A percentile compares a stretch with the other conserved stretches of the same genome.
phyloP scores from a whole-genome alignment of 2,797 vertebrate species.

The Diplodus sargus region DNA sequence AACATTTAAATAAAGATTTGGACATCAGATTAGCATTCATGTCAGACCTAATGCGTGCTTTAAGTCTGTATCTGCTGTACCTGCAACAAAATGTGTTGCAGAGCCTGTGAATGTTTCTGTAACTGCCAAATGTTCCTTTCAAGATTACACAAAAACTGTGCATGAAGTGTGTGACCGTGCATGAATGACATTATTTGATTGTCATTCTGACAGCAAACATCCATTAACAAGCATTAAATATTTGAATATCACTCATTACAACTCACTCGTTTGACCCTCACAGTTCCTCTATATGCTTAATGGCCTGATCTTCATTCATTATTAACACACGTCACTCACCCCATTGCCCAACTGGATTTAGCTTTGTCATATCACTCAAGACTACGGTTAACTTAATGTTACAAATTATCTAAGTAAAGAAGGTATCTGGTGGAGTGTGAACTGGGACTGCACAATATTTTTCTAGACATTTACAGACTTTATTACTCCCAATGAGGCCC shows the following conservation, averaged over 20 bases:
- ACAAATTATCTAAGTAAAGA: background rate
- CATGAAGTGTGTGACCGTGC: background rate
- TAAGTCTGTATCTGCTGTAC: background rate
- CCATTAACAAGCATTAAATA: background rate
- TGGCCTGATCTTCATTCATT: background rate
- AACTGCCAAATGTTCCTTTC: background rate
- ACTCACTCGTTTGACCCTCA: background rate
- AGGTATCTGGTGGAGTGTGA: background rate
- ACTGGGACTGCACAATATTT: background rate
- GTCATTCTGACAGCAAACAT: background rate
- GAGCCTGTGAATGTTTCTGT: background rate
- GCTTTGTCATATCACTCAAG: background rate
- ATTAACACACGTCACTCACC: background rate
- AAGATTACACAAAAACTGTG: background rate
- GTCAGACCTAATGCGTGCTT: background rate
- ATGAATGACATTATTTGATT: background rate
- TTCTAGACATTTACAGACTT: conserved; percentile 14
- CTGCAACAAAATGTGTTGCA: background rate
- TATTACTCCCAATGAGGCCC: conserved; percentile 8
- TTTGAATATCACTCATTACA: background rate
- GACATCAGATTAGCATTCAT: too few species aligned
- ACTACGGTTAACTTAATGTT: conserved; percentile 5
- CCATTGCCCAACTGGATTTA: background rate
- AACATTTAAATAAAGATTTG: too few species aligned
- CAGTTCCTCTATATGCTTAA: background rate